These are phyloP conservation scores for Artemisiospiza belli DNA, from an alignment of 2,113 vertebrate genomes.

Conservation along the genomic window DNA sequence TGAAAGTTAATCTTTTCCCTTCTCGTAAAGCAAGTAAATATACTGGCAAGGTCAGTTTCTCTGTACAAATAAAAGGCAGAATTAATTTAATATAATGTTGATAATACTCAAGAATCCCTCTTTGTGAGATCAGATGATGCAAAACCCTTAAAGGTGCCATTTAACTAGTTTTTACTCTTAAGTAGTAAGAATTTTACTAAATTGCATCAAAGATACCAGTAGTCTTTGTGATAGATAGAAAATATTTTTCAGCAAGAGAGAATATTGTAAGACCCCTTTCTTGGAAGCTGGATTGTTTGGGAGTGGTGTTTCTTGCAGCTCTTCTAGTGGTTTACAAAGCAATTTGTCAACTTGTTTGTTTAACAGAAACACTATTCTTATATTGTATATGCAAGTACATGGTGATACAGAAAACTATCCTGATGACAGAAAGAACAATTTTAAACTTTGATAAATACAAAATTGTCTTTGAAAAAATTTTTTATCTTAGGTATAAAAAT, in stretches of 20 bases:
- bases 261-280: not conserved
- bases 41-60: not conserved
- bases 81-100: not conserved
- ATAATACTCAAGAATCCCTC: not conserved
- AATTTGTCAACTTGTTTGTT: not conserved
- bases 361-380: not conserved
- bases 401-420: not conserved
- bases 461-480: not conserved
- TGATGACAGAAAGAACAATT: not conserved
- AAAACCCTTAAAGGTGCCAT: not conserved
- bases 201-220: not conserved
- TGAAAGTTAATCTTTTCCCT: not conserved
- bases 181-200: not conserved
- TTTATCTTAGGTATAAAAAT: not conserved
- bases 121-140: not conserved
- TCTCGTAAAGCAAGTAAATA: not conserved
- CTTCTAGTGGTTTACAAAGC: not conserved
- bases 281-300: not conserved
- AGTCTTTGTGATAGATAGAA: not conserved
- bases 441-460: not conserved
- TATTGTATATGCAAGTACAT: not conserved
- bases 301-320: not conserved
- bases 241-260: not conserved
- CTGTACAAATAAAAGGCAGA: not conserved
- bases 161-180: not conserved